Percentiles rank a stretch among this genome's conserved stretches.
phyloP scores from a whole-genome alignment of 2,797 vertebrate genomes.

The Bovichtus diacanthus region DNA sequence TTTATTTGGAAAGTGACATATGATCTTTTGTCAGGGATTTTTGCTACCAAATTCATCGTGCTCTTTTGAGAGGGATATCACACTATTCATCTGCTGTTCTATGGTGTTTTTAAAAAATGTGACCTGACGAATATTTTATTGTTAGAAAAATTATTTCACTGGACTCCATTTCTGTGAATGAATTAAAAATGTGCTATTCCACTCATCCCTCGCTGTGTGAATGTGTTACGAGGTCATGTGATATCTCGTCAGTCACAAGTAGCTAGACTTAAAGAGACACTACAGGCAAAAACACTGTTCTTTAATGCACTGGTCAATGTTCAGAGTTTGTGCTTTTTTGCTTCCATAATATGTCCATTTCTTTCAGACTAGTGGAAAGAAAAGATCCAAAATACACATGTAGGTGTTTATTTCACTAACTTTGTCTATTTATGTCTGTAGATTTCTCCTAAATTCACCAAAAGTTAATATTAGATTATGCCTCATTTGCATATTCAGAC shows the following conservation, averaged over 20 bases:
- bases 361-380: no score
- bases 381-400: no score
- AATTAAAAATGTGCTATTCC: neutral
- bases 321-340: no score
- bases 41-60: slow-evolving; percentile 11
- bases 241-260: neutral
- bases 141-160: neutral
- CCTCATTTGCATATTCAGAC: no score
- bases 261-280: no score
- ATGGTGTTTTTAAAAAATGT: slow-evolving; percentile 18
- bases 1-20: neutral
- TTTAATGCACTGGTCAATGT: no score
- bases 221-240: neutral
- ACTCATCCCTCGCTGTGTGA: neutral
- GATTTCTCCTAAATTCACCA: no score
- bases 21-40: slow-evolving; percentile 20
- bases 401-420: no score
- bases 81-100: slow-evolving; percentile 37
- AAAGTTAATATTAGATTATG: no score
- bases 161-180: slow-evolving; percentile 24
- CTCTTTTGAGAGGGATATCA: slow-evolving; percentile 27
- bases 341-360: no score
- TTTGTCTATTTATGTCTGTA: no score
- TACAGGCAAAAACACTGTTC: no score
- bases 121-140: slow-evolving; percentile 14